Conservation (phyloP, 2,113 vertebrate species). For the Sminthopsis crassicaudata region DNA sequence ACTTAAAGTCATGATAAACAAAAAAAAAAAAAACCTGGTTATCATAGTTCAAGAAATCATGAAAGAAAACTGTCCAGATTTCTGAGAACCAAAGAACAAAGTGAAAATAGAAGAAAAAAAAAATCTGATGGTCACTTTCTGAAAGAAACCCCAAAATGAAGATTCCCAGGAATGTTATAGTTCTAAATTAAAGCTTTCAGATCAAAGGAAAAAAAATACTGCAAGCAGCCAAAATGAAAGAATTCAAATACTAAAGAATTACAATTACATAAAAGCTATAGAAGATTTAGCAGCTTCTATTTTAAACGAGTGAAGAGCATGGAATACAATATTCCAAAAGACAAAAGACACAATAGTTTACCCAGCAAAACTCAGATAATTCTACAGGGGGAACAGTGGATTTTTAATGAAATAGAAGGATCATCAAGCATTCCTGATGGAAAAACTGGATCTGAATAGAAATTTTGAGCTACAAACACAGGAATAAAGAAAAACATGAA, state of each 20-base stretch:
- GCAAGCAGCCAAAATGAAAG: not conserved
- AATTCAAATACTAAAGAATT: not conserved
- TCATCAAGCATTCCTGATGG: not conserved
- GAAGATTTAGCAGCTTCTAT: not conserved
- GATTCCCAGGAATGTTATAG: not conserved
- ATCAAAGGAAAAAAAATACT: not conserved
- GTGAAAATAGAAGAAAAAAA: not conserved
- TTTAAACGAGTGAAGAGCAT: not conserved
- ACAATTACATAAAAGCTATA: not conserved
- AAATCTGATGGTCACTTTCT: not conserved
- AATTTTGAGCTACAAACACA: not conserved
- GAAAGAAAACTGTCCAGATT: not conserved
- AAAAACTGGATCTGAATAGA: not conserved
- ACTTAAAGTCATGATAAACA: not conserved
- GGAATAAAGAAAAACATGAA: not conserved
- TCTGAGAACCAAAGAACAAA: not conserved
- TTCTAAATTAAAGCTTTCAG: not conserved
- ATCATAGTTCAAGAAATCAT: not conserved
- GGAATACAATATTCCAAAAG: not conserved
- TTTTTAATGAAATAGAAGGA: not conserved
- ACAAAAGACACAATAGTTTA: not conserved
- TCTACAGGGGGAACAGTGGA: not conserved
- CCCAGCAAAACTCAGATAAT: not conserved
- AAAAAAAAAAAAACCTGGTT: not conserved
- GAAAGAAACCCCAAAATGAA: not conserved